Conservation (phyloP, 2,888 invertebrate genomes). For the Melipona beecheii region DNA sequence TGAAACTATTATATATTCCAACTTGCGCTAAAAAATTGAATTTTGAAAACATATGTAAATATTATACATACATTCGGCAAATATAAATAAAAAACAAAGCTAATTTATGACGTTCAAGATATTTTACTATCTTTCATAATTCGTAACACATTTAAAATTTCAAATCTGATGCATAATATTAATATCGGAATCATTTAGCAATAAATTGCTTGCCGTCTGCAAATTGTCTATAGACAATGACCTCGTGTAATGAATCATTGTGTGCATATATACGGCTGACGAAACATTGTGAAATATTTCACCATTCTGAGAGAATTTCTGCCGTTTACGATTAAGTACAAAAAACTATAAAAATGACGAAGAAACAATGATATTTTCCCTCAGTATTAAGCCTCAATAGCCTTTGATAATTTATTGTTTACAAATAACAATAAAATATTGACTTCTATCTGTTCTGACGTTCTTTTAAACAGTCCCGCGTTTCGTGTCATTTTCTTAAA, state of each 20-base stretch:
- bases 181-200: background rate
- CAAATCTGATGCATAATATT: background rate
- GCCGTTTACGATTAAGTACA: constrained; percentile 22
- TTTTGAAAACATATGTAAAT: background rate
- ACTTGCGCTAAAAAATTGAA: background rate
- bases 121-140: too few relatives aligned
- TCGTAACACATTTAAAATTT: background rate
- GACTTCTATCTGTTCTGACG: background rate
- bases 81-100: background rate
- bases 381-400: background rate
- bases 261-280: constrained; percentile 43
- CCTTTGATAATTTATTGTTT: background rate
- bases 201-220: background rate
- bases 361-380: background rate
- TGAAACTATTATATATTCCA: background rate
- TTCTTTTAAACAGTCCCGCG: background rate
- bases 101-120: background rate
- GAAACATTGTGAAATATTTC: constrained; percentile 63
- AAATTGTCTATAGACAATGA: constrained; percentile 45
- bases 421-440: background rate
- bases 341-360: constrained; percentile 28
- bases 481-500: background rate
- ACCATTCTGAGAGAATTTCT: constrained; percentile 43
- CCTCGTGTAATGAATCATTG: constrained; percentile 42
- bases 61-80: background rate